Percentiles rank a stretch among this genome's conserved stretches.
phyloP scores from a whole-genome alignment of 2,797 vertebrate species.

The Gadopsis bispinosus region DNA sequence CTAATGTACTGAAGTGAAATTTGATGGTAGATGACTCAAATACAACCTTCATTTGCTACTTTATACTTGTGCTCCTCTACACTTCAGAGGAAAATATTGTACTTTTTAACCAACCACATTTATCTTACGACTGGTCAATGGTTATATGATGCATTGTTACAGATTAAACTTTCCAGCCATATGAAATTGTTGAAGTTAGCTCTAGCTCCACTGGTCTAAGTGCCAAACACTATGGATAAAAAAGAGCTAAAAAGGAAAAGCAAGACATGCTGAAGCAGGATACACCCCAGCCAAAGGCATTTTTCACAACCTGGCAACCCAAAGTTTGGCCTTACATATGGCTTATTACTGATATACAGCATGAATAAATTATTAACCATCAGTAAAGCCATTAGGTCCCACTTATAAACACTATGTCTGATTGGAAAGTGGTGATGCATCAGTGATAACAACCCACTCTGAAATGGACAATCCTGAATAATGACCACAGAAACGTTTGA shows the following conservation, averaged over 20 bases:
- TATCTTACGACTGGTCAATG: neutral
- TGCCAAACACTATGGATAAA: slow-evolving; percentile 19
- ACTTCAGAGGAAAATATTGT: neutral
- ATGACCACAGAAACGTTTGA: neutral
- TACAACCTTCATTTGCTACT: neutral
- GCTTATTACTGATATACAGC: neutral
- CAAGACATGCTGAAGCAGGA: neutral
- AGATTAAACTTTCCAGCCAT: neutral
- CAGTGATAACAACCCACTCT: neutral
- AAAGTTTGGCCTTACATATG: neutral
- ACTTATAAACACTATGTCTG: neutral
- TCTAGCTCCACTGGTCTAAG: neutral
- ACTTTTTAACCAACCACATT: neutral
- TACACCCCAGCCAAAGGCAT: neutral
- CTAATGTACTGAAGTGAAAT: neutral
- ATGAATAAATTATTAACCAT: neutral
- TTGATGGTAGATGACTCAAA: neutral
- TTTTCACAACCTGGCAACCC: neutral
- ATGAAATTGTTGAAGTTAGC: neutral
- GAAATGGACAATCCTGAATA: neutral
- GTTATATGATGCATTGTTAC: neutral
- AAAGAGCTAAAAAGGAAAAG: slow-evolving; percentile 10
- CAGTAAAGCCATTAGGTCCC: slow-evolving; percentile 2
- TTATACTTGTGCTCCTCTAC: neutral
- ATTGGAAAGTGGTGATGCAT: neutral